phyloP scores from a whole-genome alignment of 1,140 invertebrate genomes.

The Platyscapa corneri region DNA sequence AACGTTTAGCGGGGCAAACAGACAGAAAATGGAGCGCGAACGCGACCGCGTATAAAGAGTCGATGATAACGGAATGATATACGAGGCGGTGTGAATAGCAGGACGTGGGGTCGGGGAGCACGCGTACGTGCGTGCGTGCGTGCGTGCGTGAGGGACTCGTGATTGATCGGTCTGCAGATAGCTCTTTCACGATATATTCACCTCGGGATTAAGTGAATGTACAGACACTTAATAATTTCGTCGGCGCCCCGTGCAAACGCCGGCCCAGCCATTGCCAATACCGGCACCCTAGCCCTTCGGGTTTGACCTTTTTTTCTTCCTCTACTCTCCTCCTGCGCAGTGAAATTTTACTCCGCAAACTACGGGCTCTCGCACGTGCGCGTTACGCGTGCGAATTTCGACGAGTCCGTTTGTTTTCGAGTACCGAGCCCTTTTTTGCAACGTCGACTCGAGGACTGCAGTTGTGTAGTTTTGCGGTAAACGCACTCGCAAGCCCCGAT shows the following conservation, averaged over 20 bases:
- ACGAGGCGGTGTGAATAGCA: constrained; percentile 64
- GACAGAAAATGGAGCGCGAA: constrained; percentile 73
- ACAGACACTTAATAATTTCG: constrained; percentile 52
- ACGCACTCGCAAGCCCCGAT: too few species aligned
- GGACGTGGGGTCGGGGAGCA: not conserved
- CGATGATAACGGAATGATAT: constrained; percentile 76
- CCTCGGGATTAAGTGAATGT: constrained; percentile 51
- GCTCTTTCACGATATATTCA: constrained; percentile 36
- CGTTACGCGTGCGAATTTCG: too few species aligned
- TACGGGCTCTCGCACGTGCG: too few species aligned
- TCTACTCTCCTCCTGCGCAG: too few species aligned
- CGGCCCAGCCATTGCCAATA: not conserved
- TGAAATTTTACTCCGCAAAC: too few species aligned
- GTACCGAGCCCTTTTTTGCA: too few species aligned
- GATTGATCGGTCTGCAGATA: constrained; percentile 51
- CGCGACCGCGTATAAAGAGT: constrained; percentile 75
- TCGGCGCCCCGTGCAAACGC: not conserved
- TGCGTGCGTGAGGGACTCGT: constrained; percentile 7
- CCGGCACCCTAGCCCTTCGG: not conserved
- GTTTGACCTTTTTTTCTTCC: not conserved
- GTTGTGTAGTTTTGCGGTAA: too few species aligned
- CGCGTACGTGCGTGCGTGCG: constrained; percentile 8
- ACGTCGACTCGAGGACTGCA: too few species aligned
- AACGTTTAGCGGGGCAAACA: constrained; percentile 67
- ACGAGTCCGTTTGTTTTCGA: too few species aligned